Conservation (phyloP, 2,888 invertebrate species). For the Dolomedes plantarius region DNA sequence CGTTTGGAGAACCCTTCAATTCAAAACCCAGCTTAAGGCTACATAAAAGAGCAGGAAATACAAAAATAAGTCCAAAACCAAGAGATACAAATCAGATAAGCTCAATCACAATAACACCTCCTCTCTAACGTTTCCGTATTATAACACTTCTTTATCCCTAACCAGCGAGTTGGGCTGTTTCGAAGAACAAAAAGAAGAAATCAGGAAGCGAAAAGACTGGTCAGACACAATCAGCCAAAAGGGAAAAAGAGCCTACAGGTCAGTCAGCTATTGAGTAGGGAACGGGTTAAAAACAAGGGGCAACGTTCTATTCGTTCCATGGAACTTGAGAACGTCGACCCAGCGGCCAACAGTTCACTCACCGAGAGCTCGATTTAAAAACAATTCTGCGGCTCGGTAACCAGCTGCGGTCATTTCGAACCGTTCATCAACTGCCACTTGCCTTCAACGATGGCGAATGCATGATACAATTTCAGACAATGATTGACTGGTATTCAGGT, state of each 20-base stretch:
- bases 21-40: constrained; percentile 2
- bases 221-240: background rate
- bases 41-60: constrained; percentile 6
- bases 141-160: background rate
- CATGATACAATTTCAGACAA: too few relatives aligned
- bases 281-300: constrained; percentile 5
- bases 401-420: constrained; percentile 2
- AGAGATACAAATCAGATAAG: background rate
- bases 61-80: background rate
- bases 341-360: background rate
- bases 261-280: background rate
- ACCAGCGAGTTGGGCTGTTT: background rate
- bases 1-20: too few relatives aligned
- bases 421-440: too few relatives aligned
- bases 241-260: background rate
- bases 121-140: background rate
- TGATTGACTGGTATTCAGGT: too few relatives aligned
- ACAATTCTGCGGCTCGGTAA: background rate
- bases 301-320: constrained; percentile 1
- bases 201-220: constrained; percentile 14
- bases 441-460: too few relatives aligned
- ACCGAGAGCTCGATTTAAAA: background rate
- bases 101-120: background rate
- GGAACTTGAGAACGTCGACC: constrained; percentile 6
- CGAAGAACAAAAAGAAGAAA: background rate